Percentiles rank a stretch among this genome's conserved stretches.
Evolutionary conservation across 92 coral and sea anemone species (phyloP).

Genomic region (Epizoanthus fatuus): DNA sequence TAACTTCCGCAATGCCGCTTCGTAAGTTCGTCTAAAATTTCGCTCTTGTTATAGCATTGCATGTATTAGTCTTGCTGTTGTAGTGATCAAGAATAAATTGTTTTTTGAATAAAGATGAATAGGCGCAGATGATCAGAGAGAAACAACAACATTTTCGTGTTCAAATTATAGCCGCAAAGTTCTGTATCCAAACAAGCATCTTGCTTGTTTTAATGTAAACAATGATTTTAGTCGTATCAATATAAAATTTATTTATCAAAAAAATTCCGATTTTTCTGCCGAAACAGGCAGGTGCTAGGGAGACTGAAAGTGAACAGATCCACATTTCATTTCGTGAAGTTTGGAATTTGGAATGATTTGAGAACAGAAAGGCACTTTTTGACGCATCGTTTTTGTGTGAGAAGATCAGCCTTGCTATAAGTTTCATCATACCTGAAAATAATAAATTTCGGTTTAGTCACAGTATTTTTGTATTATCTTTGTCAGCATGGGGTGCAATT

Average conservation of each 20-base stretch:
- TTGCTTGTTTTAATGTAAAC: neutral
- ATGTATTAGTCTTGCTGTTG: too few relatives aligned
- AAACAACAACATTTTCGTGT: neutral
- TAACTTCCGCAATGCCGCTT: too few relatives aligned
- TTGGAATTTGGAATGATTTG: conserved; percentile 8
- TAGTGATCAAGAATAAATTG: too few relatives aligned
- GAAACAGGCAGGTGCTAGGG: neutral
- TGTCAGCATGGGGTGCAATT: too few relatives aligned
- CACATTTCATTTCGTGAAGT: neutral
- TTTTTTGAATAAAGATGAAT: neutral
- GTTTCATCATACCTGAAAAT: too few relatives aligned
- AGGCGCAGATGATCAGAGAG: neutral
- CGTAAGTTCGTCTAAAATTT: too few relatives aligned
- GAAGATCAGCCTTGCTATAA: too few relatives aligned
- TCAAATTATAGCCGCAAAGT: neutral
- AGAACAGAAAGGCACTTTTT: too few relatives aligned
- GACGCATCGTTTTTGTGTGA: too few relatives aligned
- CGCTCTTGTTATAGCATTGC: too few relatives aligned
- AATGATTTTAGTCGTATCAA: neutral
- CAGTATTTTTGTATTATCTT: too few relatives aligned
- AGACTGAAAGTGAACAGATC: neutral
- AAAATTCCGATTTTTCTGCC: neutral
- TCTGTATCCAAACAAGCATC: neutral
- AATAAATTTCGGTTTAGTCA: too few relatives aligned
- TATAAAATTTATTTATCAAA: neutral